A percentile compares a stretch with the other conserved stretches of the same genome.
Conservation (phyloP, 1,140 invertebrate species). For the Nasonia vitripennis region DNA sequence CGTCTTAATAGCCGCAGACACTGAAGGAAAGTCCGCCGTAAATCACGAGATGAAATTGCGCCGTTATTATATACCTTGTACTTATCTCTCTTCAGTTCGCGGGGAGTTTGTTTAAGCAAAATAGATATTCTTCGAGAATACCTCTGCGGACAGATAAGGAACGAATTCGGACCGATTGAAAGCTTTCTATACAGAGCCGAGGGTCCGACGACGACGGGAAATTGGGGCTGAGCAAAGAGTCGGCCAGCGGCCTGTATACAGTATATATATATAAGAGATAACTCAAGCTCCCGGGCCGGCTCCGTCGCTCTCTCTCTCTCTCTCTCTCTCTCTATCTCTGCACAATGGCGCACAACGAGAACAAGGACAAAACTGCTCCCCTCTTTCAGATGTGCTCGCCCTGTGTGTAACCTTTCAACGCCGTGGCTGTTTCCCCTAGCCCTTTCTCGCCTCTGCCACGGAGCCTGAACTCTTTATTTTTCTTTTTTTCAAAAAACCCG, state of each 20-base stretch:
- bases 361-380: conserved; percentile 37
- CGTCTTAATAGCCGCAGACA: too few relatives aligned
- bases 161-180: not conserved
- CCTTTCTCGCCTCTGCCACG: not conserved
- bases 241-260: not conserved
- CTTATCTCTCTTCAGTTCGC: too few relatives aligned
- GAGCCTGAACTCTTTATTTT: not conserved
- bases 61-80: too few relatives aligned
- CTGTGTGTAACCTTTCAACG: conserved; percentile 6
- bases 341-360: conserved; percentile 37
- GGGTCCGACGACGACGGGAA: conserved; percentile 19
- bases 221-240: conserved; percentile 45
- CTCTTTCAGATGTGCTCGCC: conserved; percentile 14
- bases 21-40: too few relatives aligned
- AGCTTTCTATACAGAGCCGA: not conserved
- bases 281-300: not conserved
- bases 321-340: too few relatives aligned
- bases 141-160: not conserved
- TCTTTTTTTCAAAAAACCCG: not conserved
- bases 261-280: conserved; percentile 22
- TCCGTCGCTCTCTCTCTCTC: not conserved
- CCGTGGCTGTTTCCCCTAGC: not conserved
- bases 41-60: too few relatives aligned
- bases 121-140: not conserved
- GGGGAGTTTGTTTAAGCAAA: too few relatives aligned